A percentile compares a stretch with the other conserved stretches of the same genome.
These are phyloP conservation scores for Syncerus caffer DNA, from an alignment of 2,797 vertebrate species.

Conservation along the genomic window DNA sequence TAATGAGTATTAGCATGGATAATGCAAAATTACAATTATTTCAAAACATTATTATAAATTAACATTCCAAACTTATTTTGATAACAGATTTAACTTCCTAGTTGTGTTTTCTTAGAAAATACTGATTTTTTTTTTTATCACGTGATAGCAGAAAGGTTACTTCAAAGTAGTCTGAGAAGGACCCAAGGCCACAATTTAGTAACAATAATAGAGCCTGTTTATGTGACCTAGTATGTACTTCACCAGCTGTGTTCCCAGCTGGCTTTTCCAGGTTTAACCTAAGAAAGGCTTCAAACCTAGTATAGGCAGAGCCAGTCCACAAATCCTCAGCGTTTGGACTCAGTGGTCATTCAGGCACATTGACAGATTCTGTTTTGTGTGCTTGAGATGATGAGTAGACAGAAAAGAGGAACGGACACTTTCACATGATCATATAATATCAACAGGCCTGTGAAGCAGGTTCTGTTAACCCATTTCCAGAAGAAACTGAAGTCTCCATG, in stretches of 20 bases:
- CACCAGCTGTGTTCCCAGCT: background rate
- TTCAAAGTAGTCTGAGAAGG: background rate
- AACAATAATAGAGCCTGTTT: background rate
- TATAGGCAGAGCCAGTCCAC: background rate
- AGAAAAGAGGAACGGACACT: background rate
- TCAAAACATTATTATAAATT: background rate
- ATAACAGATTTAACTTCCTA: constrained; percentile 3
- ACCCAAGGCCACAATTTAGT: background rate
- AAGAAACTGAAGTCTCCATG: background rate
- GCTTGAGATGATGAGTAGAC: background rate
- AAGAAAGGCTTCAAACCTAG: background rate
- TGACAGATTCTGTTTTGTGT: background rate
- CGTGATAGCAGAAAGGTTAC: background rate
- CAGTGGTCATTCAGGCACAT: background rate
- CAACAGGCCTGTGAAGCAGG: background rate
- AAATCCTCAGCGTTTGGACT: background rate
- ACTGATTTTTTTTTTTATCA: background rate
- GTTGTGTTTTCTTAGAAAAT: constrained; percentile 36
- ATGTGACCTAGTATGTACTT: background rate
- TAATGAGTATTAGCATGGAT: background rate
- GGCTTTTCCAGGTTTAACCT: background rate
- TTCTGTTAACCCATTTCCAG: background rate
- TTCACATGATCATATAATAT: background rate
- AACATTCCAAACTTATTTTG: constrained; percentile 13
- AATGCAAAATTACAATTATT: constrained; percentile 2